Percentiles rank a stretch among this genome's conserved stretches.
These are phyloP conservation scores for Tenualosa ilisha DNA, from an alignment of 2,797 vertebrate species.

Conservation along the genomic window DNA sequence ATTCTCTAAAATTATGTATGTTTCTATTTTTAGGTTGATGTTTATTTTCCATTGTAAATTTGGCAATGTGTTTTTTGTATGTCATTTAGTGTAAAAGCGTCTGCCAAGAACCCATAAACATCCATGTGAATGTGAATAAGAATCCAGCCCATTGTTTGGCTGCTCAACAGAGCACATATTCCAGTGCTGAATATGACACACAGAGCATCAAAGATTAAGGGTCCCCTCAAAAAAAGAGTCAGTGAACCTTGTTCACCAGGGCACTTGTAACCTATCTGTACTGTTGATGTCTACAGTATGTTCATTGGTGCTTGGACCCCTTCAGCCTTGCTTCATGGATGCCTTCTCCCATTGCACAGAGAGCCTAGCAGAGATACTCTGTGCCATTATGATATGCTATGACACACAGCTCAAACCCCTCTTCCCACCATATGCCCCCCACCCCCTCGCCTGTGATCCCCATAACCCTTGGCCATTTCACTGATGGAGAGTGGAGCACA, in stretches of 20 bases:
- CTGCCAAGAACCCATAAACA: no score
- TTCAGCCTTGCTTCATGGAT: not conserved
- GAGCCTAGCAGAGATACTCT: not conserved
- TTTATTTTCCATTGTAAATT: no score
- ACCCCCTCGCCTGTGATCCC: not conserved
- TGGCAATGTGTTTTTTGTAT: no score
- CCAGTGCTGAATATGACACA: not conserved
- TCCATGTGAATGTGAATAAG: not conserved
- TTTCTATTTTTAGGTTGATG: no score
- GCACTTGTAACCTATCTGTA: not conserved
- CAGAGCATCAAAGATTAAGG: not conserved
- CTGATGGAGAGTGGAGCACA: constrained; percentile 52
- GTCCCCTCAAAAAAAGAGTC: not conserved
- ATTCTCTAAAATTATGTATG: no score
- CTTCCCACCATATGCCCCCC: constrained; percentile 2
- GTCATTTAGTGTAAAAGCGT: no score
- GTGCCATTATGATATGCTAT: constrained; percentile 18
- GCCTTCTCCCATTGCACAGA: not conserved
- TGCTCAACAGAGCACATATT: not conserved
- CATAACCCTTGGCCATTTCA: constrained; percentile 34
- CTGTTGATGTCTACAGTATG: not conserved
- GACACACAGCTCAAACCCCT: constrained; percentile 42
- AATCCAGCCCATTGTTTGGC: not conserved
- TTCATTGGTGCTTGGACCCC: not conserved
- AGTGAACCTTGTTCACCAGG: not conserved